Evolutionary conservation across 2,113 vertebrate genomes (phyloP), one percentile per base, ranked within the genome.

Genomic region (Passerina amoena): DNA sequence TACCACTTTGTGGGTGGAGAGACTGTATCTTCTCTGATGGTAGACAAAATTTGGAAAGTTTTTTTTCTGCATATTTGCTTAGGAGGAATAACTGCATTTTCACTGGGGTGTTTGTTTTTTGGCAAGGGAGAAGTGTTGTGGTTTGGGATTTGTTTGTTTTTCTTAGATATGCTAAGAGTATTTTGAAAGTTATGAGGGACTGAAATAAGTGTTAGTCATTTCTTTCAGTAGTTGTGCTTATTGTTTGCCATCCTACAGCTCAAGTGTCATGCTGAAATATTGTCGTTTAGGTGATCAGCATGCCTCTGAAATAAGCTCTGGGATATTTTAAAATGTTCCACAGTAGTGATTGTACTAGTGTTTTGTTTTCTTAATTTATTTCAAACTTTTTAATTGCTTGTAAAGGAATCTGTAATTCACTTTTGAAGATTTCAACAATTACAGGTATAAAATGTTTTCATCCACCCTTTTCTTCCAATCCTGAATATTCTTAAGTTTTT

Each of bases 201-300:
- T 92, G 64, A 94, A 90, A 9, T 54, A 69, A 65, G 18, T 40
- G 24, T 83, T 38, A 86, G 56, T 70, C 0, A 17, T 64, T 87
- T 78, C 23, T 70, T 95, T 71, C 27, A 78, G 64, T 59, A 69
- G 20, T 48, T 45, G 25, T 61, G 17, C 69, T 92, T 78, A 33
- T 57, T 90, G 31, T 86, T 86, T 96, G 31, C 59, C n/a, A 38
- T 90, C 23, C 30, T 82, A 4, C 11, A 70, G 33, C 42, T 90
- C 12, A 14, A 45, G 21, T 57, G 59, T 66, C 50, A 14, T 64
- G n/a, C 45, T 86, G 72, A 82, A 94, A 68, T 88, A 44, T 61
- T 96, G 82, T 86, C 60, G 51, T 80, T 86, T 92, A 88, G 75
- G 68, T 88, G 11, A 2, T 88, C 45, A 59, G 25, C 19, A 12